Evolutionary conservation across 2,797 vertebrate genomes (phyloP).

Genomic region (Leptoclinus maculatus): DNA sequence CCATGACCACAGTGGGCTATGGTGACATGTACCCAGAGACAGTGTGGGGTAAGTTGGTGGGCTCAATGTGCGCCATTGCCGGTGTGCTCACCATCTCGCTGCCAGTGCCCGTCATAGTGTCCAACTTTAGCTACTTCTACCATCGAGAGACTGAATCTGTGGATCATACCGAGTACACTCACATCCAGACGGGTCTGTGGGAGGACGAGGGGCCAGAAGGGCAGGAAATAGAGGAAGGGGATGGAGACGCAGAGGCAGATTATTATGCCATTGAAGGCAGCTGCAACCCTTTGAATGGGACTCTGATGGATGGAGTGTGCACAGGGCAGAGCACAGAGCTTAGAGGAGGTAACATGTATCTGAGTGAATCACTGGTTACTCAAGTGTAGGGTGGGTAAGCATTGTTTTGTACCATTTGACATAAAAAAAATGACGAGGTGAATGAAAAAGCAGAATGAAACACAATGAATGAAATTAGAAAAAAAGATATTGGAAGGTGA

Average conservation of each 20-base stretch:
- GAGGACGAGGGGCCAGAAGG: conserved; percentile 65
- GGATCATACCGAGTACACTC: conserved; percentile 82
- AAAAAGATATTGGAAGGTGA: background rate
- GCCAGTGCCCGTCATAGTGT: conserved; percentile 92
- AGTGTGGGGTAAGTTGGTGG: conserved; percentile 91
- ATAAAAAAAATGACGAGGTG: background rate
- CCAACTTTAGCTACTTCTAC: conserved; percentile 96
- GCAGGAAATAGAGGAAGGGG: conserved; percentile 60
- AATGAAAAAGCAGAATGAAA: background rate
- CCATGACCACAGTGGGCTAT: conserved; percentile 94
- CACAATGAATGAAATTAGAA: background rate
- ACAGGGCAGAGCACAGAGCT: conserved; percentile 58
- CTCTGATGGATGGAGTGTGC: conserved; percentile 76
- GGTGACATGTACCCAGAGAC: conserved; percentile 92
- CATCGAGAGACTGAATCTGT: conserved; percentile 89
- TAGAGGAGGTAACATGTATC: conserved; percentile 58
- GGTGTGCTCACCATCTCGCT: conserved; percentile 93
- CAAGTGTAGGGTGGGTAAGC: conserved; percentile 75
- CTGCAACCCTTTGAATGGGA: conserved; percentile 76
- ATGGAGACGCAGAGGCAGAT: conserved; percentile 63
- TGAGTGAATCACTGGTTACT: conserved; percentile 79
- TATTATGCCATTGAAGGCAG: conserved; percentile 74
- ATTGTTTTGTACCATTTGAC: conserved; percentile 10
- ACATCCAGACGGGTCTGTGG: conserved; percentile 77
- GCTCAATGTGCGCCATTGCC: conserved; percentile 92